These are phyloP conservation scores for Xyliphius kryptos DNA, from an alignment of 2,113 vertebrate genomes.

Conservation along the genomic window DNA sequence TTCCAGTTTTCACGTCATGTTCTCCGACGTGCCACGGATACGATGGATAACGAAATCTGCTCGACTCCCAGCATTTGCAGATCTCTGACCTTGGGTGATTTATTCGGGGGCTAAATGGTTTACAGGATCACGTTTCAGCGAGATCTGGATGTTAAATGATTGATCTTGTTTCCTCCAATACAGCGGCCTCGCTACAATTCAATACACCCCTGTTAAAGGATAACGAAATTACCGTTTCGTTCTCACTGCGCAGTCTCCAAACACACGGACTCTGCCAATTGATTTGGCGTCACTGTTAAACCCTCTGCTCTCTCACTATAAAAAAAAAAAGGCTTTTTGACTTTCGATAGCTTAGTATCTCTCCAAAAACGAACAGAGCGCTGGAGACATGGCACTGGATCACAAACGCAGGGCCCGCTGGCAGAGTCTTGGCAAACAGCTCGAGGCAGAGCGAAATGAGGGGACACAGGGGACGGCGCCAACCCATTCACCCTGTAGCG, in stretches of 20 bases:
- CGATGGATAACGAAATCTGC: too few relatives aligned
- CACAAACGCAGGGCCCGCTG: conserved; percentile 7
- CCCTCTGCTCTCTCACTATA: not conserved
- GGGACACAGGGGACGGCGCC: conserved; percentile 14
- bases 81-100: too few relatives aligned
- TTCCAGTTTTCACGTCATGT: too few relatives aligned
- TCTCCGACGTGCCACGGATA: too few relatives aligned
- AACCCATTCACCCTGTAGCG: conserved; percentile 9
- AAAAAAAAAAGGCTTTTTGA: too few relatives aligned
- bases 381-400: conserved; percentile 1
- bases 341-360: too few relatives aligned
- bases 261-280: not conserved
- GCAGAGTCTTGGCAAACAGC: conserved; percentile 27
- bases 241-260: conserved; percentile 6
- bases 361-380: not conserved
- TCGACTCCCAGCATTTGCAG: too few relatives aligned
- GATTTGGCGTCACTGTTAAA: conserved; percentile 22
- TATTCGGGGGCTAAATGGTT: too few relatives aligned
- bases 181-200: not conserved
- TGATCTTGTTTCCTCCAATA: not conserved
- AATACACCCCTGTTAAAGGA: conserved; percentile 1
- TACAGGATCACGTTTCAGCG: too few relatives aligned
- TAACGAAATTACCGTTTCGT: not conserved
- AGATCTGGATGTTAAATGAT: too few relatives aligned
- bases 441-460: conserved; percentile 1